Evolutionary conservation across 2,888 invertebrate genomes (phyloP).

Genomic region (Drosophila subsilvestris): DNA sequence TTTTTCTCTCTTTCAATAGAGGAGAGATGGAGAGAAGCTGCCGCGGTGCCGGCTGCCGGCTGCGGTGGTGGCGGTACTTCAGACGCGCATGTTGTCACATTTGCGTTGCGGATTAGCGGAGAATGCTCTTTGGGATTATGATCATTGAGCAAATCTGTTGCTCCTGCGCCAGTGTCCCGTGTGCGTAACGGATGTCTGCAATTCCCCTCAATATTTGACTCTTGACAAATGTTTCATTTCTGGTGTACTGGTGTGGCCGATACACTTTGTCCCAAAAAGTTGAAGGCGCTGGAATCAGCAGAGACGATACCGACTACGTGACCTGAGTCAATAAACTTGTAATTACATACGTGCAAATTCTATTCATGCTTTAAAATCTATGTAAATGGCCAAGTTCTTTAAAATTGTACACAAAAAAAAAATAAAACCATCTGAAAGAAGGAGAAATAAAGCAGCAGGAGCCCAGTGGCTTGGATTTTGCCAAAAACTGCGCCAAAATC

Average conservation of each 20-base stretch:
- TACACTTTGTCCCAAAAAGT: background rate
- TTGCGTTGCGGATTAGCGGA: constrained; percentile 82
- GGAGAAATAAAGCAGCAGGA: constrained; percentile 62
- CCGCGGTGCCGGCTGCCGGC: constrained; percentile 44
- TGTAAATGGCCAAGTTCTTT: constrained; percentile 37
- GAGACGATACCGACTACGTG: constrained; percentile 52
- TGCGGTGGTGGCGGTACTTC: constrained; percentile 49
- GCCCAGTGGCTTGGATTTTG: constrained; percentile 54
- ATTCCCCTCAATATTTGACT: constrained; percentile 45
- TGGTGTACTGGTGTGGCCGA: constrained; percentile 5
- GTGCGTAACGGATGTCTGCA: constrained; percentile 51
- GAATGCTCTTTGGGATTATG: constrained; percentile 80
- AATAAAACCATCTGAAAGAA: constrained; percentile 17
- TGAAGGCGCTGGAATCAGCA: background rate
- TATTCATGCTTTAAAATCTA: constrained; percentile 27
- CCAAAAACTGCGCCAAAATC: constrained; percentile 79
- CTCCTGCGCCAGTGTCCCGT: constrained; percentile 69
- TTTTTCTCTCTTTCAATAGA: constrained; percentile 28
- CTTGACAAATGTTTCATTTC: constrained; percentile 73
- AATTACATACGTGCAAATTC: constrained; percentile 75
- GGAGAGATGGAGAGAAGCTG: constrained; percentile 33
- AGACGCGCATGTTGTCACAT: constrained; percentile 82
- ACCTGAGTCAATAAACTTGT: constrained; percentile 75
- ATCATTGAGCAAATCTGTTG: constrained; percentile 84
- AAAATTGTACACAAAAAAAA: no score